These are phyloP conservation scores for Herpailurus yagouaroundi DNA, from an alignment of 2,113 vertebrate species.

Conservation along the genomic window DNA sequence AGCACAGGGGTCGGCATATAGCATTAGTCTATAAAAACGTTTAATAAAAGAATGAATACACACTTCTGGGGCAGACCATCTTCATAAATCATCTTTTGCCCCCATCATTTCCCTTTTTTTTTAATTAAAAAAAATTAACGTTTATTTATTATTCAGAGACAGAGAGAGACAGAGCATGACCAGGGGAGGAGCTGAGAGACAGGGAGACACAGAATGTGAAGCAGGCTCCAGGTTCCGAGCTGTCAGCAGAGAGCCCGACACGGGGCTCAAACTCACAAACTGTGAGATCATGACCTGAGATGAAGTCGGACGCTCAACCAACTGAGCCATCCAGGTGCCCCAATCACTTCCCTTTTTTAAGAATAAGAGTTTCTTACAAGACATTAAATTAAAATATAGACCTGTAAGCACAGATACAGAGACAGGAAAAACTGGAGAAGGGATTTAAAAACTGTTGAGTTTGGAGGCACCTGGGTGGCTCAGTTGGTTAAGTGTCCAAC, in stretches of 20 bases:
- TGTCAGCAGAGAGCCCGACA: too few species aligned
- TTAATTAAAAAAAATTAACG: too few species aligned
- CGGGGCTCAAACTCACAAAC: too few species aligned
- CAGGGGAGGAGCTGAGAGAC: too few species aligned
- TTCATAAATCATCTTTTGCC: background rate
- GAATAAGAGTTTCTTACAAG: background rate
- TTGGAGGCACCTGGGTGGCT: background rate
- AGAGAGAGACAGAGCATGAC: too few species aligned
- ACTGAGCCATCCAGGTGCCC: too few species aligned
- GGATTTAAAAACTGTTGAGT: background rate
- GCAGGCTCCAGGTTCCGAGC: too few species aligned
- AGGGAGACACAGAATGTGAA: too few species aligned
- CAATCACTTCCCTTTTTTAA: background rate
- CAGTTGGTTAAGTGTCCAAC: too few species aligned
- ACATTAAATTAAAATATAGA: background rate
- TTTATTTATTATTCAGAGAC: too few species aligned
- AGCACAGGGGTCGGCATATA: background rate
- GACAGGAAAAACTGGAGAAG: background rate
- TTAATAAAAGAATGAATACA: conserved; percentile 17
- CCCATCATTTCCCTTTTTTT: background rate
- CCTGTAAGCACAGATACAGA: background rate
- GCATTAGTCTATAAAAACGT: conserved; percentile 15
- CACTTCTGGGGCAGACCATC: background rate
- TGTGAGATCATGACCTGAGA: too few species aligned
- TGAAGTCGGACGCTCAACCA: too few species aligned